Evolutionary conservation across 2,888 invertebrate species (phyloP).

Genomic region (Volucella bombylans): DNA sequence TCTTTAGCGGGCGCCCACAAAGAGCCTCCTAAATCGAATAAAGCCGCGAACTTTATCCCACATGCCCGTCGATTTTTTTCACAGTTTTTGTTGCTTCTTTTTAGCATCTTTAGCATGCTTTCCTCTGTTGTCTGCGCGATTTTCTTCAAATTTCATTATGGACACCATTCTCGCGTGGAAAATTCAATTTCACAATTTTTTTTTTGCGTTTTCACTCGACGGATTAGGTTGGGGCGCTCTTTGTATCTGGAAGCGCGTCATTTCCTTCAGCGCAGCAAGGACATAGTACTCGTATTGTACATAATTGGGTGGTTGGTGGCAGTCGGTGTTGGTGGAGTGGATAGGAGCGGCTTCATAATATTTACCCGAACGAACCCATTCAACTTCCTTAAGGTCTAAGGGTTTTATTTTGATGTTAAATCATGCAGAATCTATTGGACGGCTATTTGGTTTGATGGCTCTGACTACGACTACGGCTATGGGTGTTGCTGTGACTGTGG

Average conservation of each 20-base stretch:
- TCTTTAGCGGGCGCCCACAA: constrained; percentile 69
- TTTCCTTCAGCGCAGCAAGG: constrained; percentile 7
- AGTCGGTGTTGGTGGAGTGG: neutral
- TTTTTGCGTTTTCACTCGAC: constrained; percentile 48
- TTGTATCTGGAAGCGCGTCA: constrained; percentile 55
- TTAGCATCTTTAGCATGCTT: neutral
- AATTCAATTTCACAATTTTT: constrained; percentile 71
- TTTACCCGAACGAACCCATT: constrained; percentile 39
- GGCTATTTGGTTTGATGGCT: constrained; percentile 66
- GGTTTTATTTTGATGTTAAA: constrained; percentile 66
- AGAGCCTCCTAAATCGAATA: constrained; percentile 65
- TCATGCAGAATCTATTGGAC: constrained; percentile 72
- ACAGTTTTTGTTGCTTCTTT: neutral
- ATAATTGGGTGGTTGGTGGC: neutral
- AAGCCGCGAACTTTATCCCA: constrained; percentile 62
- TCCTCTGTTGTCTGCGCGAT: constrained; percentile 50
- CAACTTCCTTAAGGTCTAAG: constrained; percentile 47
- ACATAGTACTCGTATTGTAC: no score
- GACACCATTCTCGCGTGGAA: constrained; percentile 70
- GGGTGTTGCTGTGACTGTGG: constrained; percentile 15
- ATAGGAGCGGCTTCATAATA: constrained; percentile 32
- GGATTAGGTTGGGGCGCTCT: constrained; percentile 59
- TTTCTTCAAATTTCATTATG: constrained; percentile 72
- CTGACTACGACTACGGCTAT: constrained; percentile 6
- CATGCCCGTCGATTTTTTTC: neutral